These are phyloP conservation scores for Ceratotherium simum DNA, from an alignment of 2,113 vertebrate species.

Conservation along the genomic window DNA sequence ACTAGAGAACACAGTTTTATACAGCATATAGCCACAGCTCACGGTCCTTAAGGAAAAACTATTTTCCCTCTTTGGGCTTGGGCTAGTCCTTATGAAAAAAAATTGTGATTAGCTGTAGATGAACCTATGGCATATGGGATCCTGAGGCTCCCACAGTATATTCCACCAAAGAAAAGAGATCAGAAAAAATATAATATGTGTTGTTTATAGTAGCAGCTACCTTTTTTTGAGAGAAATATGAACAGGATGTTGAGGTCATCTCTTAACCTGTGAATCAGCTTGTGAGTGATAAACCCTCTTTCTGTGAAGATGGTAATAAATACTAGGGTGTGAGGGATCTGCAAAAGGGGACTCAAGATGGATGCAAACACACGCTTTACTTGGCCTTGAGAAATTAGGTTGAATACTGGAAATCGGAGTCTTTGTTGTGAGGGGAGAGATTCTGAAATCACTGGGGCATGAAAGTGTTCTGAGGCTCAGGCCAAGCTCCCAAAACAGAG, in stretches of 20 bases:
- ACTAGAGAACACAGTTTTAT: background rate
- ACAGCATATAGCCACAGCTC: background rate
- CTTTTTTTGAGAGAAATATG: background rate
- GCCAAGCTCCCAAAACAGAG: conserved; percentile 63
- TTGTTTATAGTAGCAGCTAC: background rate
- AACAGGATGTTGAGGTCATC: background rate
- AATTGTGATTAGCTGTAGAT: background rate
- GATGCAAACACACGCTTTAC: background rate
- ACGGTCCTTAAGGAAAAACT: background rate
- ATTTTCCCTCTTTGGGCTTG: background rate
- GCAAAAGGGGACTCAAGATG: background rate
- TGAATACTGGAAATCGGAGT: background rate
- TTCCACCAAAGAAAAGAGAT: background rate
- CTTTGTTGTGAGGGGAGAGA: conserved; percentile 44
- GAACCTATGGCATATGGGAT: background rate
- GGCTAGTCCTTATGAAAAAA: background rate
- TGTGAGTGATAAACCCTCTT: background rate
- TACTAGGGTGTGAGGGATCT: background rate
- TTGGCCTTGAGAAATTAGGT: background rate
- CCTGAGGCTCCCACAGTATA: background rate
- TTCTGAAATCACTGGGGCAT: conserved; percentile 54
- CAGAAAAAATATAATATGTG: background rate
- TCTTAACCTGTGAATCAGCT: background rate
- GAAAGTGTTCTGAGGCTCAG: conserved; percentile 73
- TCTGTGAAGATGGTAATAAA: background rate